These are phyloP conservation scores for Ophion slaviceki DNA, from an alignment of 2,888 invertebrate genomes.

Conservation along the genomic window DNA sequence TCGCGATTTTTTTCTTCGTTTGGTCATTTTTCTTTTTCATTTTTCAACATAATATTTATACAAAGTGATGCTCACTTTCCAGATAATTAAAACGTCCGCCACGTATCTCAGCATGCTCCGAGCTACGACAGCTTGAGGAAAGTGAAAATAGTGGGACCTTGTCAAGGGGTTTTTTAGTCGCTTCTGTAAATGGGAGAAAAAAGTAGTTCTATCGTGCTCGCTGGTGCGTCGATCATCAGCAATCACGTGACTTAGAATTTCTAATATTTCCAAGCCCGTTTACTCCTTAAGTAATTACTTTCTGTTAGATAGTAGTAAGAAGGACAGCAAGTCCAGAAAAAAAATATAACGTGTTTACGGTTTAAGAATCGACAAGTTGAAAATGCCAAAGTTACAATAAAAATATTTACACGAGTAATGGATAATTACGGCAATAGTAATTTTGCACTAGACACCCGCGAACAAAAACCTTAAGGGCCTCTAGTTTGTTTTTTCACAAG, in stretches of 20 bases:
- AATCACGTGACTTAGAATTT: too few relatives aligned
- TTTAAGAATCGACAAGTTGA: neutral
- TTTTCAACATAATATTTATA: neutral
- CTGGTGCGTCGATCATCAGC: too few relatives aligned
- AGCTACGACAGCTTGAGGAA: conserved; percentile 12
- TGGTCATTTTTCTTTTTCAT: too few relatives aligned
- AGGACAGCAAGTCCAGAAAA: neutral
- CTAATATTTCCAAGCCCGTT: too few relatives aligned
- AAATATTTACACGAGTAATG: neutral
- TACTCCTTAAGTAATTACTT: too few relatives aligned
- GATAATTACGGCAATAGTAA: neutral
- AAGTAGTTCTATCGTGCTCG: too few relatives aligned
- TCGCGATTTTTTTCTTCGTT: too few relatives aligned
- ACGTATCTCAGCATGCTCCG: conserved; percentile 48
- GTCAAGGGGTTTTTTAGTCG: neutral
- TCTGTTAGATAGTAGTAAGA: too few relatives aligned
- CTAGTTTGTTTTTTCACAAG: neutral
- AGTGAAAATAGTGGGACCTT: neutral
- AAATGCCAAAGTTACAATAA: conserved; percentile 4
- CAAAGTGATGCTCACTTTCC: neutral
- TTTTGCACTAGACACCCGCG: neutral
- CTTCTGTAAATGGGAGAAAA: neutral
- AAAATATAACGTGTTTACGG: neutral
- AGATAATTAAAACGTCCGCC: conserved; percentile 55
- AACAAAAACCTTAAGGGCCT: neutral